Percentiles rank a stretch among this genome's conserved stretches.
Evolutionary conservation across 1,140 invertebrate species (phyloP).

Genomic region (Hyles euphorbiae): DNA sequence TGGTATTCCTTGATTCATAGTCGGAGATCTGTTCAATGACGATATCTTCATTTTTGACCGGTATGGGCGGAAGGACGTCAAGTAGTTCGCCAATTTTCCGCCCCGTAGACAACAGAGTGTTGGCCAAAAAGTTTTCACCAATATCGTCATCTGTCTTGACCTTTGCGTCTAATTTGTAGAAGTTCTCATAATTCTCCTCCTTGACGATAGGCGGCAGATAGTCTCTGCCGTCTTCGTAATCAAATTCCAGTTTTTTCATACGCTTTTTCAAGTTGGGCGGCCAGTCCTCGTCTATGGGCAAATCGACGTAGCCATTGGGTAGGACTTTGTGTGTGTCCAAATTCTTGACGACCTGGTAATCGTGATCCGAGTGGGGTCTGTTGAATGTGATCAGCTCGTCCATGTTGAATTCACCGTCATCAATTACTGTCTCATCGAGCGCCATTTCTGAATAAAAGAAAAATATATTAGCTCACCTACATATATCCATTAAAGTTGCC

Average conservation of each 20-base stretch:
- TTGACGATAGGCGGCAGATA: slow-evolving; percentile 58
- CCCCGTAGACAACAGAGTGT: slow-evolving; percentile 49
- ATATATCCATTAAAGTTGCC: no score
- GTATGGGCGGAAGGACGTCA: slow-evolving; percentile 45
- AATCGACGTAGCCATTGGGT: slow-evolving; percentile 58
- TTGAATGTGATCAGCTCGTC: slow-evolving; percentile 69
- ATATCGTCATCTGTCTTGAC: slow-evolving; percentile 26
- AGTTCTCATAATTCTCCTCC: slow-evolving; percentile 59
- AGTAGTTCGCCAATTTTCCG: slow-evolving; percentile 54
- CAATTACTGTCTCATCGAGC: slow-evolving; percentile 64
- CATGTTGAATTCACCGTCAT: slow-evolving; percentile 69
- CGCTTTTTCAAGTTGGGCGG: slow-evolving; percentile 59
- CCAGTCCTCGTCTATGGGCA: slow-evolving; percentile 71
- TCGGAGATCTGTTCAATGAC: slow-evolving; percentile 56
- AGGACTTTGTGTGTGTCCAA: slow-evolving; percentile 35
- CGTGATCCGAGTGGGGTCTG: slow-evolving; percentile 67
- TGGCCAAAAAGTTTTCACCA: slow-evolving; percentile 39
- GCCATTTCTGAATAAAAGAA: slow-evolving; percentile 41
- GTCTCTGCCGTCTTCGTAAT: slow-evolving; percentile 61
- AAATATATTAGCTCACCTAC: not conserved
- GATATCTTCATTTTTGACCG: slow-evolving; percentile 63
- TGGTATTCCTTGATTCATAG: slow-evolving; percentile 49
- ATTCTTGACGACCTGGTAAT: slow-evolving; percentile 63
- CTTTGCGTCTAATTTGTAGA: slow-evolving; percentile 38
- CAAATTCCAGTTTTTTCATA: slow-evolving; percentile 65